Evolutionary conservation across 2,113 vertebrate species (phyloP), one percentile per base, ranked within the genome.

Genomic region (Cyanoramphus novaezelandiae): DNA sequence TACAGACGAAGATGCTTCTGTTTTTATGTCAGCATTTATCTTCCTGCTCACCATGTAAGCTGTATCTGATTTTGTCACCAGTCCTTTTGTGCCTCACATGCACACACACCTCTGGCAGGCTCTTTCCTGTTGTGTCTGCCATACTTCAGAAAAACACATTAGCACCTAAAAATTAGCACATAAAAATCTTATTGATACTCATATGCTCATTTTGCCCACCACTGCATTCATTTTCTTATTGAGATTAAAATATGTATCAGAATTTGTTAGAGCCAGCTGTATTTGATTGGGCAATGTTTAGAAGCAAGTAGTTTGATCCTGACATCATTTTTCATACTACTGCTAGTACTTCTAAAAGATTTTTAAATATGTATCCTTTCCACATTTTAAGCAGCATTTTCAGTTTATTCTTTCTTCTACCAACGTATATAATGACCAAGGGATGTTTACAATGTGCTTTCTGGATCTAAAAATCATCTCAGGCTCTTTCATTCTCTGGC

Each of bases 221-320:
- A 39, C 23, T 88, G 50, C 62, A 77, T 81, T 70, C 29, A 74
- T 80, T 85, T 93, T 77, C 82, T 80, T 70, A 80, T 53, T 2
- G 6, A 86, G 64, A 93, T 87, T 88, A 92, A 90, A 95, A 80
- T 50, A 92, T 88, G 87, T 93, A 90, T 92, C 74, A 89, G 84
- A 84, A 77, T 92, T 88, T 78, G 43, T 82, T 89, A 86, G 33
- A 90, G 46, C 24, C 78, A 91, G 76, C 43, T 94, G 86, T 71
- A 75, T 82, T 92, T 90, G 77, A 82, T 19, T 84, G 41, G 43
- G 65, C 86, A 89, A 77, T 82, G 83, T 82, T 91, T 79, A 86
- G 86, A 92, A 93, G 50, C 24, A 68, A 92, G 57, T n/a, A 78
- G 33, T 67, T 86, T 86, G 65, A 92, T 87, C 84, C 70, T 91